Conservation (phyloP, 2,113 vertebrate genomes). For the Plotosus lineatus region DNA sequence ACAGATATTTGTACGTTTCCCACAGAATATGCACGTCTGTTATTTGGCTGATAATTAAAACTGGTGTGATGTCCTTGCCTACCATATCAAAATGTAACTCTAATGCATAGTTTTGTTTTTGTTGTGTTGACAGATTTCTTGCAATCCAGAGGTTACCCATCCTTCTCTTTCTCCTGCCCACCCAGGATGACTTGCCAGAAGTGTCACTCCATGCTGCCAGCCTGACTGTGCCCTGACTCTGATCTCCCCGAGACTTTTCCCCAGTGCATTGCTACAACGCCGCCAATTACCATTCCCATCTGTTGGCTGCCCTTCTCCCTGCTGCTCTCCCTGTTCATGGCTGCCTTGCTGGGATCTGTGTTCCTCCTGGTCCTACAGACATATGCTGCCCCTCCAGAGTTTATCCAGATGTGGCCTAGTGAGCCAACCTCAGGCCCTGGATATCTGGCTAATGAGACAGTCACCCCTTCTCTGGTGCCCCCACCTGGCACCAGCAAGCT, state of each 20-base stretch:
- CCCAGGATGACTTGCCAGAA: constrained; percentile 63
- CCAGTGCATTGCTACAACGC: constrained; percentile 55
- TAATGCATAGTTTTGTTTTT: constrained; percentile 48
- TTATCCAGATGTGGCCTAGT: constrained; percentile 63
- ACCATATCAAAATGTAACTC: neutral
- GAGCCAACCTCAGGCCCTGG: constrained; percentile 64
- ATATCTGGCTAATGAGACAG: constrained; percentile 72
- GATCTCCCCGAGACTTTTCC: constrained; percentile 56
- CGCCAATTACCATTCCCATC: constrained; percentile 17
- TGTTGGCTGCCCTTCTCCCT: neutral
- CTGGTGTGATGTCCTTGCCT: neutral
- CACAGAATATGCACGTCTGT: neutral
- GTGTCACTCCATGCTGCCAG: constrained; percentile 54
- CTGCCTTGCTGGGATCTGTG: constrained; percentile 76
- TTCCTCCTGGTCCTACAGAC: constrained; percentile 79
- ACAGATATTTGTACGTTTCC: neutral
- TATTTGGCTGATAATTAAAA: neutral
- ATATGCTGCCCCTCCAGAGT: constrained; percentile 69
- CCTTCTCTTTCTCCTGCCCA: constrained; percentile 34
- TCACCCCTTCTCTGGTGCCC: constrained; percentile 68
- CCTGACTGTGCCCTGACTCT: constrained; percentile 53
- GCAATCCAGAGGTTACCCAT: constrained; percentile 57
- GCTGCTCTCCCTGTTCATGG: constrained; percentile 69
- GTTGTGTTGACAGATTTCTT: constrained; percentile 70
- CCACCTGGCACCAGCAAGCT: constrained; percentile 81